A percentile compares a stretch with the other conserved stretches of the same genome.
Conservation (phyloP, 2,113 vertebrate species). For the Microcebus lehilahytsara region DNA sequence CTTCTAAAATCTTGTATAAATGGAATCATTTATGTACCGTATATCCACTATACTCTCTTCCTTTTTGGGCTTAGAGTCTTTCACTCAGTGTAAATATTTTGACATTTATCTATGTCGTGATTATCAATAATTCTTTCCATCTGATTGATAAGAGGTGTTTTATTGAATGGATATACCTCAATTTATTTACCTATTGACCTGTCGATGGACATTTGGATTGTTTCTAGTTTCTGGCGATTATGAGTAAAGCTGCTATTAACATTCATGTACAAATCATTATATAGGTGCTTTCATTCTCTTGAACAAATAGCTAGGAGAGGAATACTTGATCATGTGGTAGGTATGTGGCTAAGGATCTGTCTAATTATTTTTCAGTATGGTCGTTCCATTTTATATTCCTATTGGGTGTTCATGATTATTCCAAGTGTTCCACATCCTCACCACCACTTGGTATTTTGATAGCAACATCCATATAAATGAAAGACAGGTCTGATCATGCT, state of each 20-base stretch:
- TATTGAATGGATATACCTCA: background rate
- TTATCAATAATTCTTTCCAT: background rate
- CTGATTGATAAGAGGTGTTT: background rate
- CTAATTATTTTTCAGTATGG: conserved; percentile 32
- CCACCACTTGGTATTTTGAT: background rate
- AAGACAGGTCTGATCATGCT: background rate
- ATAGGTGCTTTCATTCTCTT: background rate
- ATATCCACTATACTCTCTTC: background rate
- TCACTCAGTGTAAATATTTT: background rate
- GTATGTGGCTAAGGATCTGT: background rate
- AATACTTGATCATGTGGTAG: background rate
- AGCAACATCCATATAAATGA: background rate
- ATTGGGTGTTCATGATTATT: background rate
- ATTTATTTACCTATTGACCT: conserved; percentile 14
- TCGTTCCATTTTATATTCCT: background rate
- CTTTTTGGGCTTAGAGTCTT: background rate
- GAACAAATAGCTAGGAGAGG: background rate
- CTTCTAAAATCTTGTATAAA: conserved; percentile 10
- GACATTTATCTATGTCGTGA: background rate
- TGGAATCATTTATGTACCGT: background rate
- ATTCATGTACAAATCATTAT: background rate
- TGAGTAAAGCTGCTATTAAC: conserved; percentile 1
- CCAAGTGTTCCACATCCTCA: background rate
- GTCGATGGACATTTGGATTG: background rate
- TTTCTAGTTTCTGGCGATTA: background rate